Evolutionary conservation across 1,140 invertebrate species (phyloP), one percentile per base, ranked within the genome.

Genomic region (Atta texana): DNA sequence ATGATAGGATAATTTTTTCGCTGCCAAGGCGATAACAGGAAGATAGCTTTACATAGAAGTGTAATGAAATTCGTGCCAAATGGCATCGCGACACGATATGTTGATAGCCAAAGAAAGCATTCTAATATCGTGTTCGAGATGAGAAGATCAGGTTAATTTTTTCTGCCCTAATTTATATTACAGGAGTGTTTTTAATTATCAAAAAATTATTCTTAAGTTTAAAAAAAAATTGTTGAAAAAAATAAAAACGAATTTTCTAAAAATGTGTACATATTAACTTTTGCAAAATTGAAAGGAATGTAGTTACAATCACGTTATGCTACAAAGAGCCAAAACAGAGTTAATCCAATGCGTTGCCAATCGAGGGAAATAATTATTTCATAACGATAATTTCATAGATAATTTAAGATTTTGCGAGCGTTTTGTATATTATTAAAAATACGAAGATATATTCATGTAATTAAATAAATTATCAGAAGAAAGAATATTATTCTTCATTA

Each of bases 91-190:
- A 89, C 10, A n/a, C n/a, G 28, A 89, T 16, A 68, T 14, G 81
- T 89, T 77, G 84, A 89, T 87, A 90, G 89, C 89, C 90, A 92
- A 92, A 92, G 90, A 92, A 75, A 81, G 68, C 18, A 63, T 86
- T 74, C 59, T 14, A 63, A 49, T 39, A 31, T 51, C 18, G 28
- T 49, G n/a, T 76, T 80, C 28, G n/a, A 53, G 44, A 80, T 18
- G n/a, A 66, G 44, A 64, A 64, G 3, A 66, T 8, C 61, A n/a
- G 6, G 59, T 31, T 51, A 78, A 64, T 44, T 4, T n/a, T 78
- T 64, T 51, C n/a, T 78, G 12, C 5, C 3, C 3, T 66, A 12
- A 51, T 64, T 77, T 51, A 18, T 49, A 8, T 21, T 64, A 51
- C 1, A 66, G 7, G n/a, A 68, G 1, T 8, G 16, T 72, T 31